Conservation (phyloP, 2,888 invertebrate species). For the Meta bourneti region DNA sequence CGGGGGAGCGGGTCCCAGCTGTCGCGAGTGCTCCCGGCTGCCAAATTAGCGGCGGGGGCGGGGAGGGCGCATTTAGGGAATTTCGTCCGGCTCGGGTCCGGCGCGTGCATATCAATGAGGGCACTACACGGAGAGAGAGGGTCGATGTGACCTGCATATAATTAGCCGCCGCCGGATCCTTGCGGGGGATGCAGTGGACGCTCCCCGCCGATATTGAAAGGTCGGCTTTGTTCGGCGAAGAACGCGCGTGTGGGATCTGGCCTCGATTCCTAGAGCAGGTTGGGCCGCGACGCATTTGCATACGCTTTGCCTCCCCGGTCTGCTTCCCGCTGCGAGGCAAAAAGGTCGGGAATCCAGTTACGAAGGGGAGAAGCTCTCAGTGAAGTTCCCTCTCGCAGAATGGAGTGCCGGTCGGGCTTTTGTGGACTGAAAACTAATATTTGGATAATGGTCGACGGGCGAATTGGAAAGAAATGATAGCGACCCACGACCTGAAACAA, state of each 20-base stretch:
- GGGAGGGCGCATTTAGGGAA: constrained; percentile 56
- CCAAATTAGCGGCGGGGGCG: constrained; percentile 43
- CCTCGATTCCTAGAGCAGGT: constrained; percentile 20
- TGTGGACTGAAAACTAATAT: too few species aligned
- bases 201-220: constrained; percentile 44
- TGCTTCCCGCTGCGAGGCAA: too few species aligned
- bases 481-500: too few species aligned
- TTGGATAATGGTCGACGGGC: too few species aligned
- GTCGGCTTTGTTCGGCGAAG: constrained; percentile 70
- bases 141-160: constrained; percentile 67
- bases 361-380: too few species aligned
- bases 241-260: constrained; percentile 17
- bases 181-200: constrained; percentile 24
- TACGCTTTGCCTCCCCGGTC: too few species aligned
- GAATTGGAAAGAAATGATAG: too few species aligned
- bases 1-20: constrained; percentile 35
- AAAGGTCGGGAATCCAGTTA: too few species aligned
- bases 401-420: too few species aligned
- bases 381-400: too few species aligned
- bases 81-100: constrained; percentile 55
- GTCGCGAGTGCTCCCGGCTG: constrained; percentile 17
- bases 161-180: constrained; percentile 53
- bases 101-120: constrained; percentile 71
- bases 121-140: constrained; percentile 38
- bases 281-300: not conserved